Conservation (phyloP, 2,888 invertebrate species). For the Drosophila subquinaria region DNA sequence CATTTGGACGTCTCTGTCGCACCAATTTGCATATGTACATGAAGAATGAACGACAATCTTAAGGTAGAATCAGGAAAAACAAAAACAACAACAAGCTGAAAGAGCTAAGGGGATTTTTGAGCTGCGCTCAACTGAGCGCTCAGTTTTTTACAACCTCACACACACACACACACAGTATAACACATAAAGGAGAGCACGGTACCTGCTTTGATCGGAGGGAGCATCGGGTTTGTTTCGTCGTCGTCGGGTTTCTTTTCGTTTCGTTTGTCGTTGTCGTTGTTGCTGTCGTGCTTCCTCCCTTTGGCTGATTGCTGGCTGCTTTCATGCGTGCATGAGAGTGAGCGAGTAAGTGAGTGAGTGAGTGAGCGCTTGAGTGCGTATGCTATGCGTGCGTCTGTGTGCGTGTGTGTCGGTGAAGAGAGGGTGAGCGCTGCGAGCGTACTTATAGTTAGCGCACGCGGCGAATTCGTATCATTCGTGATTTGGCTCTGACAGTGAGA, state of each 20-base stretch:
- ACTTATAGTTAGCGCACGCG: conserved; percentile 83
- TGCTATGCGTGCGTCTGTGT: conserved; percentile 27
- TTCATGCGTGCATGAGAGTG: conserved; percentile 36
- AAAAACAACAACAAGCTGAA: conserved; percentile 40
- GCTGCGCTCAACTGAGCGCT: conserved; percentile 38
- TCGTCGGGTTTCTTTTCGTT: conserved; percentile 39
- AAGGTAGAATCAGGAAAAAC: conserved; percentile 56
- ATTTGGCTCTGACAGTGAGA: conserved; percentile 85
- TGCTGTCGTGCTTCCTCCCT: conserved; percentile 50
- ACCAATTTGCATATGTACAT: conserved; percentile 65
- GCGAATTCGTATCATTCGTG: conserved; percentile 85
- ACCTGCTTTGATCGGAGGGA: conserved; percentile 45
- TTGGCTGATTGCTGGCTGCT: conserved; percentile 31
- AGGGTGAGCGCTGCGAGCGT: conserved; percentile 68
- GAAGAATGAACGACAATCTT: conserved; percentile 42
- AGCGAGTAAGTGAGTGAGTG: conserved; percentile 53
- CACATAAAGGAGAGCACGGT: conserved; percentile 52
- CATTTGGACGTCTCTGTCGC: conserved; percentile 42
- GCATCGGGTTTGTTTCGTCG: conserved; percentile 25
- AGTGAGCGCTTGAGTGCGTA: conserved; percentile 50
- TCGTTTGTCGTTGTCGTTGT: conserved; percentile 7
- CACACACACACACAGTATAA: conserved; percentile 16
- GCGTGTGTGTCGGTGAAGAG: conserved; percentile 33
- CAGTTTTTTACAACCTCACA: conserved; percentile 41
- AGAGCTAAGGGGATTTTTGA: conserved; percentile 54